Conservation (phyloP, 2,888 invertebrate genomes). For the Zonitis immaculata region DNA sequence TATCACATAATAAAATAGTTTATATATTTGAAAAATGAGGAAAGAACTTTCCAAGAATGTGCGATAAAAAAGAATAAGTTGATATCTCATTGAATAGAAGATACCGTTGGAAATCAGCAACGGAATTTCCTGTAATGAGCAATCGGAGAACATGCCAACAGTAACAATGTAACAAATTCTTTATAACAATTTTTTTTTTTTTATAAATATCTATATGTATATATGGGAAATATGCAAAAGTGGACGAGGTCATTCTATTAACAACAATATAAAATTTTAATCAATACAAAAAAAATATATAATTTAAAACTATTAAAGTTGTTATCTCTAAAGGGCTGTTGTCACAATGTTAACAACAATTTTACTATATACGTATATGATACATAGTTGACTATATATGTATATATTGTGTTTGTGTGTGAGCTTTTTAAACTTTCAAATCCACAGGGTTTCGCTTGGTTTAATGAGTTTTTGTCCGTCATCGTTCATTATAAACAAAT, state of each 20-base stretch:
- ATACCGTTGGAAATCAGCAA: background rate
- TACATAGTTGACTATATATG: slow-evolving; percentile 9
- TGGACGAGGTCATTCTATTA: background rate
- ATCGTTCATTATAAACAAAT: background rate
- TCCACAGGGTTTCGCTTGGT: slow-evolving; percentile 17
- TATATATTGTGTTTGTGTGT: no score
- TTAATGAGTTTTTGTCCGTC: slow-evolving; percentile 17
- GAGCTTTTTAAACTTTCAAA: slow-evolving; percentile 18
- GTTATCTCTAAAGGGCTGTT: slow-evolving; percentile 9
- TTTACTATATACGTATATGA: slow-evolving; percentile 5
- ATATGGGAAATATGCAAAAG: no score
- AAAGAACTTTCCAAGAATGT: background rate
- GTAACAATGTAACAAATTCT: background rate
- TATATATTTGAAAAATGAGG: no score
- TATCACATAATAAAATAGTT: no score
- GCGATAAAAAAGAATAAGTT: background rate
- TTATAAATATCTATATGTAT: no score
- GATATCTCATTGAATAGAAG: background rate
- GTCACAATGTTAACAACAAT: background rate
- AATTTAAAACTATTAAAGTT: slow-evolving; percentile 5
- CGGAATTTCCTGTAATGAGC: background rate
- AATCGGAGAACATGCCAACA: background rate
- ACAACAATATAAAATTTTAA: background rate
- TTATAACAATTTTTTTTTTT: background rate
- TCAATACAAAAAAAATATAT: background rate